A percentile compares a stretch with the other conserved stretches of the same genome.
Evolutionary conservation across 37 sponge, comb jelly and placozoan genomes (phyloP).

Genomic region (Diacarnus erythraeanus): DNA sequence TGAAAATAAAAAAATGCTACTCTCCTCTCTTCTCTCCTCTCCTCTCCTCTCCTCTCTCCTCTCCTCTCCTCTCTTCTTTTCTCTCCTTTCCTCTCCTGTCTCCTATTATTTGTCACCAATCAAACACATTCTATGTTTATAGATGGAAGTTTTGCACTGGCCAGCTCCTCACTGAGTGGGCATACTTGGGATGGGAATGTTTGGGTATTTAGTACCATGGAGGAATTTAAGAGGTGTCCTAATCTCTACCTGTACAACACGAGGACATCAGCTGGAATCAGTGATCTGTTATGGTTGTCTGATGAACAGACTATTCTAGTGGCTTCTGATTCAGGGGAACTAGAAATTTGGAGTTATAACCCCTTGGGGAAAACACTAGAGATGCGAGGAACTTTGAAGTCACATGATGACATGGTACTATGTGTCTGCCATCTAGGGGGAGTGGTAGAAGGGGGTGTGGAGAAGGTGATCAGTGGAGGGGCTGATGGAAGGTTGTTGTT

Average conservation of each 20-base stretch:
- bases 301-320: constrained; percentile 18
- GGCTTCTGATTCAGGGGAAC: constrained; percentile 46
- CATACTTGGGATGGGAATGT: constrained; percentile 65
- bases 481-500: constrained; percentile 54
- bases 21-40: too few relatives aligned
- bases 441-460: constrained; percentile 2
- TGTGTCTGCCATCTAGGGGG: constrained; percentile 17
- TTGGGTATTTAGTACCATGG: constrained; percentile 51
- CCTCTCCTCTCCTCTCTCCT: background rate
- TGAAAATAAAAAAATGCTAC: too few relatives aligned
- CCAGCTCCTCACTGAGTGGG: constrained; percentile 59
- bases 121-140: too few relatives aligned
- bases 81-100: too few relatives aligned
- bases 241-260: constrained; percentile 39
- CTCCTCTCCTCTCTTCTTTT: too few relatives aligned
- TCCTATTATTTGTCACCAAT: too few relatives aligned
- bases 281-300: constrained; percentile 36
- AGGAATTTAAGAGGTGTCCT: constrained; percentile 42
- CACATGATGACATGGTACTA: constrained; percentile 61
- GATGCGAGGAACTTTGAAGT: constrained; percentile 3
- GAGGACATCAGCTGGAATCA: constrained; percentile 36
- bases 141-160: constrained; percentile 40
- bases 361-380: constrained; percentile 29
- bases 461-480: constrained; percentile 52
- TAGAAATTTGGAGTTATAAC: constrained; percentile 38